Evolutionary conservation across 2,888 invertebrate species (phyloP).

Genomic region (Keiferia lycopersicella): DNA sequence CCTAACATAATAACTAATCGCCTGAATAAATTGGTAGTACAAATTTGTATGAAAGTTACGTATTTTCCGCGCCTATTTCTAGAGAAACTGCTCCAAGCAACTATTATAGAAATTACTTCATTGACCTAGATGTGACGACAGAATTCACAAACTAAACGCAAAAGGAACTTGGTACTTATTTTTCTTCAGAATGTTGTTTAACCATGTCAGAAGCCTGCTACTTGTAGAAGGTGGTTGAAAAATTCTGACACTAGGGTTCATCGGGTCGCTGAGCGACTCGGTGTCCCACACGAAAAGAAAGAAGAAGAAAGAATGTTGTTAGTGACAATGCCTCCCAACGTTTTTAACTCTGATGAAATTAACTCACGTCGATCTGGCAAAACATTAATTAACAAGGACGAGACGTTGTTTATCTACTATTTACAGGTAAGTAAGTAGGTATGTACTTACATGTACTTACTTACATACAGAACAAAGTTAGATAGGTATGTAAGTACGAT

Average conservation of each 20-base stretch:
- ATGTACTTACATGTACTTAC: neutral
- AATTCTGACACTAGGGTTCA: too few relatives aligned
- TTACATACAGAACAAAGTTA: neutral
- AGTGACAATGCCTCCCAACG: neutral
- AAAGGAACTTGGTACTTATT: too few relatives aligned
- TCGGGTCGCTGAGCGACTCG: too few relatives aligned
- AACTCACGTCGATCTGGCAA: too few relatives aligned
- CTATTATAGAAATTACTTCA: slow-evolving; percentile 4
- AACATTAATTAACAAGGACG: neutral
- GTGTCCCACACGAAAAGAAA: too few relatives aligned
- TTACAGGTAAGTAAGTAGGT: too few relatives aligned
- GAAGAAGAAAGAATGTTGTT: too few relatives aligned
- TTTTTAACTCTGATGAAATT: neutral
- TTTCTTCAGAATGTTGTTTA: too few relatives aligned
- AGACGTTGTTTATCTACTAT: neutral
- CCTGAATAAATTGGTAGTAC: neutral
- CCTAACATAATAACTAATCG: neutral
- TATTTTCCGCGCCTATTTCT: neutral
- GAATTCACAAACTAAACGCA: too few relatives aligned
- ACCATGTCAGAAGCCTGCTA: too few relatives aligned
- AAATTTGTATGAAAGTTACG: neutral
- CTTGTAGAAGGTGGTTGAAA: too few relatives aligned
- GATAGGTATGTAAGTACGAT: neutral
- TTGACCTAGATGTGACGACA: neutral
- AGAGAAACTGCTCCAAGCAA: neutral